These are phyloP conservation scores for Chiroxiphia lanceolata DNA, from an alignment of 2,797 vertebrate species.

Conservation along the genomic window DNA sequence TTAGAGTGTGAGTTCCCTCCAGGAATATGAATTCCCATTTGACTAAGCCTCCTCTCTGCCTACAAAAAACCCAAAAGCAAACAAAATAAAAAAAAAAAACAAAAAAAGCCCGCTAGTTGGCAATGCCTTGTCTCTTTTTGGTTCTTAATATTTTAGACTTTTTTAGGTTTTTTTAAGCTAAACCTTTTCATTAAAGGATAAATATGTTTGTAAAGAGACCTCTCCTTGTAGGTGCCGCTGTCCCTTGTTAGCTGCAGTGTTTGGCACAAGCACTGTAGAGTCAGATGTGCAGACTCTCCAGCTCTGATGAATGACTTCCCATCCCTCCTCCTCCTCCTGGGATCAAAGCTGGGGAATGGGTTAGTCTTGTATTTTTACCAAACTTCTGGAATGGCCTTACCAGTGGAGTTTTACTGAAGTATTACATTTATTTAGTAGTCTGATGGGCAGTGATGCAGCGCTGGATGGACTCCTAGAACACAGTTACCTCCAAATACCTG, in stretches of 20 bases:
- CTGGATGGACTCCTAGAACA: not conserved
- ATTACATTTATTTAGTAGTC: not conserved
- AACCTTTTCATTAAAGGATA: not conserved
- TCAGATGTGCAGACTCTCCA: not conserved
- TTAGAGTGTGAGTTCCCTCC: not conserved
- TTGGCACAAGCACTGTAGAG: not conserved
- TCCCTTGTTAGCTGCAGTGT: not conserved
- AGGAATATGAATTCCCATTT: not conserved
- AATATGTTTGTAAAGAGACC: not conserved
- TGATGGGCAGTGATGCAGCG: accelerated
- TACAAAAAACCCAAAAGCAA: not conserved
- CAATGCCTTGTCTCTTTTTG: not conserved
- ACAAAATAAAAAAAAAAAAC: too few relatives aligned
- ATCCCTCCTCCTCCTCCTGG: not conserved
- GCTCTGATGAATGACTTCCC: not conserved
- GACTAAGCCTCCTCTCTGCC: not conserved
- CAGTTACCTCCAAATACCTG: not conserved
- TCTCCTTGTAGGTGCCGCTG: not conserved
- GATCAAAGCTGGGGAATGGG: not conserved
- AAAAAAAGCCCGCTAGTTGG: not conserved
- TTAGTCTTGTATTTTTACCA: not conserved
- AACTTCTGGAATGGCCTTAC: not conserved
- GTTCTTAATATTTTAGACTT: not conserved
- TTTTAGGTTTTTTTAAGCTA: not conserved
- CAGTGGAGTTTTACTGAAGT: not conserved